Conservation (phyloP, 2,888 invertebrate genomes). For the Allolobophora icterica region DNA sequence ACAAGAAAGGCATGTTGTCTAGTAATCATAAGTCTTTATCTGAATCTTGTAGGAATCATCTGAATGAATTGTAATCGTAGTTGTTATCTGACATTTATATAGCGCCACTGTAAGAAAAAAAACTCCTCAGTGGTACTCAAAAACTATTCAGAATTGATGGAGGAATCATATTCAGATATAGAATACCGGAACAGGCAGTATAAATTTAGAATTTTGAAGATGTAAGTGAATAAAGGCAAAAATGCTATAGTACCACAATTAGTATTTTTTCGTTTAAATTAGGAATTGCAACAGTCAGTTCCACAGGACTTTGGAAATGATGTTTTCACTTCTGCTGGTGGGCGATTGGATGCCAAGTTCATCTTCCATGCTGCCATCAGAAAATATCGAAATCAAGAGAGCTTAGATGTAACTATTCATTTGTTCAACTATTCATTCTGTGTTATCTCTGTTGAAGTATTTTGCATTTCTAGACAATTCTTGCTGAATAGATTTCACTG, state of each 20-base stretch:
- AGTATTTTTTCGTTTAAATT: neutral
- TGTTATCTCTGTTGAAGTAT: no score
- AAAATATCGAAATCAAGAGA: constrained; percentile 2
- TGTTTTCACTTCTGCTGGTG: neutral
- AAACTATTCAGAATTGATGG: no score
- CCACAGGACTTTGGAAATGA: constrained; percentile 21
- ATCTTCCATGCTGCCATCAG: constrained; percentile 27
- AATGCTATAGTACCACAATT: neutral
- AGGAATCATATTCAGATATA: neutral
- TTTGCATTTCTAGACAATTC: neutral
- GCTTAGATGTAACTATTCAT: neutral
- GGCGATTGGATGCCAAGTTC: neutral
- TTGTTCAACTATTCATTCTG: no score
- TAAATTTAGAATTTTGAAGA: no score
- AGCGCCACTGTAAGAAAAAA: no score
- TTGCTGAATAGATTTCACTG: neutral
- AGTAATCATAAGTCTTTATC: neutral
- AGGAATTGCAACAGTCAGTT: neutral
- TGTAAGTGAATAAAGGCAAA: neutral
- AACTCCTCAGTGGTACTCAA: no score
- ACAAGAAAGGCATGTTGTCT: neutral
- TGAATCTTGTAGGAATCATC: neutral
- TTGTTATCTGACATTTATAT: no score
- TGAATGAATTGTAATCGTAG: no score
- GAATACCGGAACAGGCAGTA: neutral